A percentile compares a stretch with the other conserved stretches of the same genome.
These are phyloP conservation scores for Anoplius nigerrimus DNA, from an alignment of 2,888 invertebrate genomes.

Conservation along the genomic window DNA sequence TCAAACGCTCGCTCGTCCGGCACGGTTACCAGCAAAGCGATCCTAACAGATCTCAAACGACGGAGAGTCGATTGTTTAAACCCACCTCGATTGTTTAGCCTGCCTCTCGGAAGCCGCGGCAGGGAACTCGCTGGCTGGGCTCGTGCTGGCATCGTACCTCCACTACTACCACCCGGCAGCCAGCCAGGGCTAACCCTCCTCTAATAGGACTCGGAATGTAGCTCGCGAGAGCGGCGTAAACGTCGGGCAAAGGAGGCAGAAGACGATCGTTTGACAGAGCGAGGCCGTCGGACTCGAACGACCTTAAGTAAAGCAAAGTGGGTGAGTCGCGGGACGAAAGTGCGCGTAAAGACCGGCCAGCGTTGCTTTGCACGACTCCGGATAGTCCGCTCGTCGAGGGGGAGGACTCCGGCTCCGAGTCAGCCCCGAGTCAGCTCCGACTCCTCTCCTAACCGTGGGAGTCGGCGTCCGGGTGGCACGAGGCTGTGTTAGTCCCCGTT, in stretches of 20 bases:
- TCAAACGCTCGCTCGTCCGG: too few relatives aligned
- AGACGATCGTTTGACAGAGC: constrained; percentile 31
- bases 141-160: too few relatives aligned
- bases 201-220: constrained; percentile 68
- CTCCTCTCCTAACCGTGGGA: constrained; percentile 65
- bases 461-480: constrained; percentile 53
- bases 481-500: too few relatives aligned
- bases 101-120: constrained; percentile 16
- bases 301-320: constrained; percentile 69
- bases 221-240: constrained; percentile 59
- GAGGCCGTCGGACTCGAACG: constrained; percentile 29
- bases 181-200: constrained; percentile 36
- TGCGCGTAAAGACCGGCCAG: constrained; percentile 54
- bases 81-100: constrained; percentile 50
- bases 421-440: too few relatives aligned
- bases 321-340: constrained; percentile 58
- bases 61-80: neutral
- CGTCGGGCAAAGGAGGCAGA: constrained; percentile 53
- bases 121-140: constrained; percentile 2
- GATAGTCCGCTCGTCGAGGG: neutral
- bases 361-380: constrained; percentile 21
- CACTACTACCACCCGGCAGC: neutral
- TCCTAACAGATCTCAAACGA: too few relatives aligned
- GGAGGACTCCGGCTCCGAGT: constrained; percentile 29
- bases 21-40: too few relatives aligned